Evolutionary conservation across 2,888 invertebrate species (phyloP), one percentile per base, ranked within the genome.

Genomic region (Hemistola chrysoprasaria): DNA sequence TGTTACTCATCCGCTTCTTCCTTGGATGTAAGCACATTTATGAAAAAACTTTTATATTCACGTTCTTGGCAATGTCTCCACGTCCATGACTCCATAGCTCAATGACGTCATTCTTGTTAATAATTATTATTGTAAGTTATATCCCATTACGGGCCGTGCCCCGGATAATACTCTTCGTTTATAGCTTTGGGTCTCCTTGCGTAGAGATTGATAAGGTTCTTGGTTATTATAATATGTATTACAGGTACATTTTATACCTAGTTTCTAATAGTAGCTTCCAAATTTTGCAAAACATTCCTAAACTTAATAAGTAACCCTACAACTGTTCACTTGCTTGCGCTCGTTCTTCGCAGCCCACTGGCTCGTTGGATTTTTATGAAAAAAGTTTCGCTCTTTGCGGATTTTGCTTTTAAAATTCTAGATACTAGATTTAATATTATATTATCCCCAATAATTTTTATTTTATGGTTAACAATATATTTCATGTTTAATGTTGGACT

Each of bases 311-410:
- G 74, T 81, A 72, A 71, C 70, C 57, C 71, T 62, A 75, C 72
- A 71, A 84, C 76, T 78, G 79, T 75, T 79, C 76, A 67, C 67
- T 82, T 74, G 75, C 65, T 70, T 64, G 70, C 56, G 58, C 68
- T 72, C 67, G 71, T 78, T 75, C 78, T 77, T 77, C 63, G 67
- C 65, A 68, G 64, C 70, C 70, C 72, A 74, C 78, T 77, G 72
- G 71, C 67, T 71, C 71, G 70, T 62, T 68, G 73, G 75, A 78
- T 78, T 84, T 82, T 85, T 86, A 86, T 86, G 85, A 85, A 84
- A 84, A 85, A 86, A 87, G 75, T 86, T 86, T 81, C 63, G 39
- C 68, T 56, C 71, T 71, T 70, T 78, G 79, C 67, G 59, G 64
- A 64, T 62, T 56, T 60, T 61, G 61, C 65, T 70, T 60, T 67